Percentiles rank a stretch among this genome's conserved stretches.
phyloP scores from a whole-genome alignment of 2,113 vertebrate species.

The Malurus alboscapulatus region DNA sequence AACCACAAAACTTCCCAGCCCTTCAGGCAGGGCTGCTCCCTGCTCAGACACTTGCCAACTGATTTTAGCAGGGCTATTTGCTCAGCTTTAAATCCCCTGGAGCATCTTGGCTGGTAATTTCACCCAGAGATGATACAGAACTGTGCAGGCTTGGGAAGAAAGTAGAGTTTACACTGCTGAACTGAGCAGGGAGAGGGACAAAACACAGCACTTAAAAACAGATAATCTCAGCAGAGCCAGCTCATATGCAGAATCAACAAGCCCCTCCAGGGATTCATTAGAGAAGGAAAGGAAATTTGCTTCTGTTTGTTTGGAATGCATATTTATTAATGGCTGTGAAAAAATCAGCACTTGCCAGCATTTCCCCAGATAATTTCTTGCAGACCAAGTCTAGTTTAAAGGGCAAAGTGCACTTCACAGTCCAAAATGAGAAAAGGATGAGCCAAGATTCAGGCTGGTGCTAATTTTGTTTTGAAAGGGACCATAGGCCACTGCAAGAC shows the following conservation, averaged over 20 bases:
- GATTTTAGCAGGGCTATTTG: background rate
- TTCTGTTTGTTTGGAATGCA: background rate
- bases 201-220: background rate
- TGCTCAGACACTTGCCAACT: background rate
- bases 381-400: background rate
- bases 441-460: background rate
- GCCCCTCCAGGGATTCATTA: conserved; percentile 10
- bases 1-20: background rate
- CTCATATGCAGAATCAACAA: background rate
- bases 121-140: background rate
- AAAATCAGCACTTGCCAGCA: background rate
- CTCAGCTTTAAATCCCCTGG: background rate
- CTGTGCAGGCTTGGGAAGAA: background rate
- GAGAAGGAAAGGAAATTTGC: background rate
- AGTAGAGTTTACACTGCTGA: background rate
- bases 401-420: background rate
- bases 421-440: background rate
- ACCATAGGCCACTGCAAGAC: background rate
- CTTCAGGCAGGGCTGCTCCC: background rate
- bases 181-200: background rate
- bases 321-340: background rate
- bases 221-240: background rate
- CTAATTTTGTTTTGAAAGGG: background rate
- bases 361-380: background rate
- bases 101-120: background rate